Conservation (phyloP, 2,113 vertebrate species). For the Nyctibius bracteatus region DNA sequence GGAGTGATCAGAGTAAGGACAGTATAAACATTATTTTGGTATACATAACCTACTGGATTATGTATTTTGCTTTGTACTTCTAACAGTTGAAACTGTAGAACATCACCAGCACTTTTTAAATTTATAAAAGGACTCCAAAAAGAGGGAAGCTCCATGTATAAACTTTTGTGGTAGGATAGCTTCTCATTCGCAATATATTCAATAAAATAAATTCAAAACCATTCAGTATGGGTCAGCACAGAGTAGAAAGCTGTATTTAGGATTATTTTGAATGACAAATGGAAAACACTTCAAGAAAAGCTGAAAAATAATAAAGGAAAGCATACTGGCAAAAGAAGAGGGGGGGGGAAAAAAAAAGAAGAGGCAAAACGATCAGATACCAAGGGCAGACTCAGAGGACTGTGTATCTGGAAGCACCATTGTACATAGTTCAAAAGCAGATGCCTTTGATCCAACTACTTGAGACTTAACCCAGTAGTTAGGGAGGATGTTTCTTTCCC, state of each 20-base stretch:
- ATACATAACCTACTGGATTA: neutral
- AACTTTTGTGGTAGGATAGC: neutral
- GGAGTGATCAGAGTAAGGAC: neutral
- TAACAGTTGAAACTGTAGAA: neutral
- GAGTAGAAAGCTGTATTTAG: neutral
- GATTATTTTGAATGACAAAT: neutral
- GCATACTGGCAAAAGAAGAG: neutral
- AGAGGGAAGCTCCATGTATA: neutral
- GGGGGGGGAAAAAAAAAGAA: neutral
- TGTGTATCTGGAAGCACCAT: neutral
- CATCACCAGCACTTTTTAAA: neutral
- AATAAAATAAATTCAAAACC: neutral
- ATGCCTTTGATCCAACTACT: neutral
- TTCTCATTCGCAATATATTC: neutral
- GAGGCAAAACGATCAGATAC: neutral
- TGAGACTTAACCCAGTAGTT: neutral
- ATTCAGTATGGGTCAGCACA: neutral
- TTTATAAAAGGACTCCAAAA: neutral
- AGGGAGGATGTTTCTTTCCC: neutral
- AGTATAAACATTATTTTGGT: neutral
- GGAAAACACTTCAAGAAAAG: neutral
- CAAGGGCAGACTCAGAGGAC: neutral
- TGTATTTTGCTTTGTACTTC: neutral
- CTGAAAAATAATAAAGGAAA: neutral
- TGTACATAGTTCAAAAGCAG: neutral